A percentile compares a stretch with the other conserved stretches of the same genome.
These are phyloP conservation scores for Nansenia antarctica DNA, from an alignment of 2,113 vertebrate genomes.

Conservation along the genomic window DNA sequence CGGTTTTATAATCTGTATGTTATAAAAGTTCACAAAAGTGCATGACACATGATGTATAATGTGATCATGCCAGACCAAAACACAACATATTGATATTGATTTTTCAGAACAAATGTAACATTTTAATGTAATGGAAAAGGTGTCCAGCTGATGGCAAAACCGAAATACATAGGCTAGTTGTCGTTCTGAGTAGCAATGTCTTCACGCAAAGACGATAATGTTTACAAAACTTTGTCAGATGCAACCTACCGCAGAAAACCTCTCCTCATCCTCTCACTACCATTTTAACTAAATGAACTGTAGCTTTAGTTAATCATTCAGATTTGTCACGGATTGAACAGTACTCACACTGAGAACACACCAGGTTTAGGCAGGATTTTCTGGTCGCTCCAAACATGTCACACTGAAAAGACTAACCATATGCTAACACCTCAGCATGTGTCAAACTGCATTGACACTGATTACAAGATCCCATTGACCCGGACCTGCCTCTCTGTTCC, in stretches of 20 bases:
- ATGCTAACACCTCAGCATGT: constrained; percentile 51
- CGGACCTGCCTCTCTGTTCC: constrained; percentile 61
- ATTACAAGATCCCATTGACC: constrained; percentile 84
- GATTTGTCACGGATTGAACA: neutral
- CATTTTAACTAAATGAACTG: neutral
- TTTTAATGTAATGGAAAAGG: neutral
- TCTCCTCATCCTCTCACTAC: neutral
- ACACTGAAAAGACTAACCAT: constrained; percentile 58
- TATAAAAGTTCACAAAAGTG: constrained; percentile 17
- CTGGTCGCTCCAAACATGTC: constrained; percentile 4
- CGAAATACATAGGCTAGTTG: neutral
- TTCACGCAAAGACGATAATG: too few relatives aligned
- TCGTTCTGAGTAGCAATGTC: neutral
- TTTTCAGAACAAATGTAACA: neutral
- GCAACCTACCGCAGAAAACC: neutral
- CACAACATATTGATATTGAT: neutral
- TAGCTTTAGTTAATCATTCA: neutral
- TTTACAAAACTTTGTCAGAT: neutral
- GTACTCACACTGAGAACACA: neutral
- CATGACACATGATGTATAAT: neutral
- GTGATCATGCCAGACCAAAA: neutral
- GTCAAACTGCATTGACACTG: constrained; percentile 75
- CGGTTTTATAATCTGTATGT: constrained; percentile 36
- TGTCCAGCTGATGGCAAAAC: neutral
- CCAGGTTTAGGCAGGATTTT: constrained; percentile 29